Base-by-base conservation (phyloP, 2,888 invertebrate species). In the Trachelus iudaicus region DNA sequence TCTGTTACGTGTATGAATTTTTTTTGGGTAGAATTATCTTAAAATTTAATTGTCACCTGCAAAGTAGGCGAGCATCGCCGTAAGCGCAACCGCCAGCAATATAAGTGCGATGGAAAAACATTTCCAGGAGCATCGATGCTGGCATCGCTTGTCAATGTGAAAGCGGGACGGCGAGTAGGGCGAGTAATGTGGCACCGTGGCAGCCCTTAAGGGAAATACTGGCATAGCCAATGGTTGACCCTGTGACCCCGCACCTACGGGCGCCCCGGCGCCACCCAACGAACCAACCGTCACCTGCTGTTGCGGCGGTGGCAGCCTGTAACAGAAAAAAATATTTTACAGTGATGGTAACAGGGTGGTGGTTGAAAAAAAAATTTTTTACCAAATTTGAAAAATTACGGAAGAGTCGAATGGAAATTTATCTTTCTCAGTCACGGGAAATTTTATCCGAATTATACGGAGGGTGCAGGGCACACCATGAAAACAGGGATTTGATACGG, bases 101-200 rank as follows among this genome's bases (percentile, higher is more conserved):
- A 98, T 97, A 93, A 98, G 96, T 89, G 96, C 95, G 92, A 98
- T 97, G 92, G 97, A 97, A 92, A 97, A 96, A 92, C 98, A 98
- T 93, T 98, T 97, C 98, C 98, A 98, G 91, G 98, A 97, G 94
- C 98, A 98, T 87, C 97, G 95, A 92, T 97, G 97, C 92, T 96
- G 97, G 93, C 97, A 97, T 87, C 97, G 95, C 93, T 98, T 98
- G 93, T 97, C 97, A 94, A 97, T 97, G 94, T 97, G 97, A 94
- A 97, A 97, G 92, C 97, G 95, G 91, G 97, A 97, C 91, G 97
- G 97, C 89, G 97, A 97, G 93, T 97, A 97, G 84, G 97, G 97
- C 91, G 96, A 96, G 89, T 97, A 96, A 92, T 96, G 96, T 87
- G 96, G 95, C 90, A 96, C 95, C 87, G 94, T 93, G 78, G 93